Conservation (phyloP, 2,888 invertebrate species). For the Sphaerophoria rueppellii region DNA sequence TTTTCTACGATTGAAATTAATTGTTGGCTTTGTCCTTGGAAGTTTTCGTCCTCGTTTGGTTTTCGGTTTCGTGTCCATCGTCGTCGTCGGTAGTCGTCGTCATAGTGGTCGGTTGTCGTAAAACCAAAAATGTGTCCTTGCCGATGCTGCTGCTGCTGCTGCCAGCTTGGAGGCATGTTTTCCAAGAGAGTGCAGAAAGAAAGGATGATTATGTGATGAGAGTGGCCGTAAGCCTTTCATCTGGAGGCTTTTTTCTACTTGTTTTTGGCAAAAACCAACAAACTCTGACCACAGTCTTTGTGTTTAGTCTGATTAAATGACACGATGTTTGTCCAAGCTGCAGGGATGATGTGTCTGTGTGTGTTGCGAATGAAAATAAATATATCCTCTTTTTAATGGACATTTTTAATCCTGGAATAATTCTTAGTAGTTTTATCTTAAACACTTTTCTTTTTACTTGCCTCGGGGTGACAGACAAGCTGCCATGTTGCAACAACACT, state of each 20-base stretch:
- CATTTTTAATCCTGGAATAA: slow-evolving; percentile 56
- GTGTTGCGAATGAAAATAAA: not conserved
- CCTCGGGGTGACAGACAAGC: slow-evolving; percentile 15
- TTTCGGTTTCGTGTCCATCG: slow-evolving; percentile 29
- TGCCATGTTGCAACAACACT: slow-evolving; percentile 3
- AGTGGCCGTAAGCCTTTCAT: slow-evolving; percentile 38
- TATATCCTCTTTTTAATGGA: slow-evolving; percentile 30
- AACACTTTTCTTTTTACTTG: slow-evolving; percentile 3
- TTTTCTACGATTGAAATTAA: slow-evolving; percentile 71
- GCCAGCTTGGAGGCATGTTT: slow-evolving; percentile 43
- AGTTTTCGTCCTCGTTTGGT: slow-evolving; percentile 33
- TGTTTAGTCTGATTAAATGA: slow-evolving; percentile 33
- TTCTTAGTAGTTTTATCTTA: slow-evolving; percentile 33
- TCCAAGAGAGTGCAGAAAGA: slow-evolving; percentile 32
- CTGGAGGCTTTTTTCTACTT: slow-evolving; percentile 23
- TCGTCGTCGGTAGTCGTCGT: slow-evolving; percentile 8
- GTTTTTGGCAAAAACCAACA: slow-evolving; percentile 26
- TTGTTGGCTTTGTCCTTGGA: slow-evolving; percentile 68
- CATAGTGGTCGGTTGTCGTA: slow-evolving; percentile 39
- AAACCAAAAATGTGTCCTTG: slow-evolving; percentile 46
- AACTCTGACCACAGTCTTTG: slow-evolving; percentile 32
- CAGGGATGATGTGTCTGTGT: not conserved
- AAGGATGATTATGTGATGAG: slow-evolving; percentile 53
- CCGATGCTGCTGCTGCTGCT: slow-evolving; percentile 31
- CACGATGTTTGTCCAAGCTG: slow-evolving; percentile 20